Evolutionary conservation across 2,113 vertebrate genomes (phyloP).

Genomic region (Scalopus aquaticus): DNA sequence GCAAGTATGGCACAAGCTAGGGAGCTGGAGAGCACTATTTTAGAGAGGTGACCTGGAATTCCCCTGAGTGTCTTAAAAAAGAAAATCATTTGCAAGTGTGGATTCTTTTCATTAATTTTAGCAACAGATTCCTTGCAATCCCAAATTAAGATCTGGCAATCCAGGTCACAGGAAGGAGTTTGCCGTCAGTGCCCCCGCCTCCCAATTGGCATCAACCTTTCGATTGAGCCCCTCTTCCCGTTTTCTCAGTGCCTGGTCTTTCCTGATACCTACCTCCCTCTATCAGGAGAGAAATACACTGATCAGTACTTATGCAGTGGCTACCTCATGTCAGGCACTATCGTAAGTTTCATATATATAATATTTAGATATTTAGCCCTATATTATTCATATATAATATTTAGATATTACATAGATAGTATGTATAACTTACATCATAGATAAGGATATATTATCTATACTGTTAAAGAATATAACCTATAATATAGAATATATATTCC

Average conservation of each 20-base stretch:
- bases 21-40: neutral
- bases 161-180: neutral
- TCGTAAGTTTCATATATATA: neutral
- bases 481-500: neutral
- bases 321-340: neutral
- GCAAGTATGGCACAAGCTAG: neutral
- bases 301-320: neutral
- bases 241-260: neutral
- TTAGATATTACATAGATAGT: too few species aligned
- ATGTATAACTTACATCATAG: neutral
- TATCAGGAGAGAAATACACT: neutral
- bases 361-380: too few species aligned
- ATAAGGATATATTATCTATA: neutral
- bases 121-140: neutral
- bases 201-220: neutral
- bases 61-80: neutral
- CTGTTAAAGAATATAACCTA: neutral
- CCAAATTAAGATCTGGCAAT: neutral
- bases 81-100: neutral
- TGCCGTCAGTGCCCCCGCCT: neutral
- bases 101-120: neutral
- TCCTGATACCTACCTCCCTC: neutral
- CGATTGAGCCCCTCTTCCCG: neutral
- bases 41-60: neutral
- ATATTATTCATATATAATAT: too few species aligned